Percentiles rank a stretch among this genome's conserved stretches.
These are phyloP conservation scores for Poecilia wingei DNA, from an alignment of 2,797 vertebrate genomes.

Conservation along the genomic window DNA sequence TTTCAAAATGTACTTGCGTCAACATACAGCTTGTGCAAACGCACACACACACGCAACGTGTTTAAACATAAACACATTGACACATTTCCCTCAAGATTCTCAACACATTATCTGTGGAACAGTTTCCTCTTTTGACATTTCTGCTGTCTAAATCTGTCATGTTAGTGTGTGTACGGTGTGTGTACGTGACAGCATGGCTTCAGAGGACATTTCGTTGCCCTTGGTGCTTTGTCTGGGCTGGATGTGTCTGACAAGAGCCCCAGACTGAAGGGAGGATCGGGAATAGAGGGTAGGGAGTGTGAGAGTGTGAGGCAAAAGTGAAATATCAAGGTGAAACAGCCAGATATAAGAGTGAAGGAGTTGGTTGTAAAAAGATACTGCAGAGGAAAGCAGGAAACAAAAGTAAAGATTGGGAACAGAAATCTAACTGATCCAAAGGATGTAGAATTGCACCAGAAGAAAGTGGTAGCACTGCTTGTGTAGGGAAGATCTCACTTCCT, in stretches of 20 bases:
- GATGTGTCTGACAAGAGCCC: slow-evolving; percentile 46
- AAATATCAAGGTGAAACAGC: background rate
- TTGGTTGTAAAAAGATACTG: slow-evolving; percentile 1
- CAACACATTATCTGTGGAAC: background rate
- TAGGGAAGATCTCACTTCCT: slow-evolving; percentile 16
- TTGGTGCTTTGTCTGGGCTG: slow-evolving; percentile 52
- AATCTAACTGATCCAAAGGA: slow-evolving; percentile 8
- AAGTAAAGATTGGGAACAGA: slow-evolving; percentile 22
- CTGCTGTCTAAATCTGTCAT: slow-evolving; percentile 26
- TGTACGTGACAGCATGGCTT: slow-evolving; percentile 28
- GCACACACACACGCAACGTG: slow-evolving; percentile 3
- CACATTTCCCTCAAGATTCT: slow-evolving; percentile 12
- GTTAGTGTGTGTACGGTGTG: slow-evolving; percentile 33
- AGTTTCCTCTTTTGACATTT: slow-evolving; percentile 10
- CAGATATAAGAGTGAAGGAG: background rate
- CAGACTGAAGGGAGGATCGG: slow-evolving; percentile 30
- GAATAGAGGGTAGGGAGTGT: slow-evolving; percentile 6
- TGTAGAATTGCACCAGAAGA: slow-evolving; percentile 4
- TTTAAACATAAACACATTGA: background rate
- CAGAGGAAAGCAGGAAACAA: background rate
- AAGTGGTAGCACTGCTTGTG: slow-evolving; percentile 7
- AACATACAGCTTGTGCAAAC: slow-evolving; percentile 30
- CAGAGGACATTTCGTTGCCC: slow-evolving; percentile 57
- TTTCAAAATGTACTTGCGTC: slow-evolving; percentile 53
- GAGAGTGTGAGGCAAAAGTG: background rate